These are phyloP conservation scores for Eubasilissa regina DNA, from an alignment of 1,140 invertebrate species.

Conservation along the genomic window DNA sequence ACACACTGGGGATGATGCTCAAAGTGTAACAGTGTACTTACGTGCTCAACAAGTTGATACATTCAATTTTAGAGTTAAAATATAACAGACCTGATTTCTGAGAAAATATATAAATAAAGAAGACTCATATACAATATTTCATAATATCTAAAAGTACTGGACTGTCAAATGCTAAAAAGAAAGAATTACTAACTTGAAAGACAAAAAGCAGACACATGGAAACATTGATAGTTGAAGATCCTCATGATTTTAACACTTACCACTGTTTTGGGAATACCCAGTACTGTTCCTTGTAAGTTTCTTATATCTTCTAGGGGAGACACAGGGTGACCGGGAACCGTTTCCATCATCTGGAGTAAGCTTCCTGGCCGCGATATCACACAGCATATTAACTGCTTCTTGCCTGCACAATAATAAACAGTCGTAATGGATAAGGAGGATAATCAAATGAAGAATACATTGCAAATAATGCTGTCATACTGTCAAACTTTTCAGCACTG, in stretches of 20 bases:
- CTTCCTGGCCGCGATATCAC: slow-evolving; percentile 83
- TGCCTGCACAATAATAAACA: slow-evolving; percentile 71
- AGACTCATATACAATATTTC: slow-evolving; percentile 32
- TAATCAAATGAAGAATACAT: too few relatives aligned
- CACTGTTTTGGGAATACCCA: slow-evolving; percentile 69
- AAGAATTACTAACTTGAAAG: slow-evolving; percentile 45
- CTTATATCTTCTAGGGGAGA: slow-evolving; percentile 76
- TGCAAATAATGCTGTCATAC: background rate
- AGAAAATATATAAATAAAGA: slow-evolving; percentile 51
- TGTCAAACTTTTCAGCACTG: too few relatives aligned
- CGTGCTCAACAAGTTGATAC: background rate
- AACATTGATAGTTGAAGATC: slow-evolving; percentile 45
- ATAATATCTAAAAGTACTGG: slow-evolving; percentile 38
- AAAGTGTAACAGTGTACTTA: slow-evolving; percentile 36
- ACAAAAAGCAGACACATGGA: slow-evolving; percentile 51
- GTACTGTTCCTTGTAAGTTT: slow-evolving; percentile 71
- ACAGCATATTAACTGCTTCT: slow-evolving; percentile 88
- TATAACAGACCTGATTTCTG: slow-evolving; percentile 60
- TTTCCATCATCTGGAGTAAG: slow-evolving; percentile 77
- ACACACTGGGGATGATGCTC: background rate
- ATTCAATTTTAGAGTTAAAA: slow-evolving; percentile 19
- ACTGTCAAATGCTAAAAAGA: slow-evolving; percentile 47
- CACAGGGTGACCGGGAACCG: slow-evolving; percentile 74
- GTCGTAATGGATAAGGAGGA: too few relatives aligned
- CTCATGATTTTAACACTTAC: slow-evolving; percentile 61